These are phyloP conservation scores for Palloptera scutellata DNA, from an alignment of 2,888 invertebrate species.

Conservation along the genomic window DNA sequence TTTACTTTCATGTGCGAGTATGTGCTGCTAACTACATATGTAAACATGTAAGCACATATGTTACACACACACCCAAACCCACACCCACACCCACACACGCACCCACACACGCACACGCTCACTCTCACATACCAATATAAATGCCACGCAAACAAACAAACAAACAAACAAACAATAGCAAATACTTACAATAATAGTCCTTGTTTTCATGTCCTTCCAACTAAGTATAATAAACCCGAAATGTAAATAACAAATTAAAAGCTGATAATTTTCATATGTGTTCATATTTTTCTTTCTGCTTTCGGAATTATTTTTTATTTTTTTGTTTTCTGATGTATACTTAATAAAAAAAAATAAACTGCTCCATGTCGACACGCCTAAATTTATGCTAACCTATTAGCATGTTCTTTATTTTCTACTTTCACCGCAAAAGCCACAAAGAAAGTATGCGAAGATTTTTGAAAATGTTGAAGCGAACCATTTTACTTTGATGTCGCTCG, in stretches of 20 bases:
- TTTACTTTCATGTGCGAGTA: neutral
- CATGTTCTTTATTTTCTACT: constrained; percentile 61
- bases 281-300: no score
- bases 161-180: no score
- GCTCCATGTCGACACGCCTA: constrained; percentile 23
- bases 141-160: neutral
- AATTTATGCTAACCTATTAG: constrained; percentile 54
- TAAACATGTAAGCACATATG: constrained; percentile 10
- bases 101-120: constrained; percentile 3
- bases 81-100: no score
- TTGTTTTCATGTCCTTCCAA: constrained; percentile 1
- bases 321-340: neutral
- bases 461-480: no score
- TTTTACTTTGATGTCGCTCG: neutral
- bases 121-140: neutral
- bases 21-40: constrained; percentile 1
- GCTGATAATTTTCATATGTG: neutral
- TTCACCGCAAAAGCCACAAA: constrained; percentile 36
- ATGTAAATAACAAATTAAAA: constrained; percentile 20
- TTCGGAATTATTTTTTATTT: neutral
- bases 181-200: neutral
- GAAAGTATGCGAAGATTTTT: neutral
- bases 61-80: constrained; percentile 3
- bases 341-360: constrained; percentile 13
- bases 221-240: constrained; percentile 5